Conservation (phyloP, 2,888 invertebrate genomes). For the Arrhopalites spinosus region DNA sequence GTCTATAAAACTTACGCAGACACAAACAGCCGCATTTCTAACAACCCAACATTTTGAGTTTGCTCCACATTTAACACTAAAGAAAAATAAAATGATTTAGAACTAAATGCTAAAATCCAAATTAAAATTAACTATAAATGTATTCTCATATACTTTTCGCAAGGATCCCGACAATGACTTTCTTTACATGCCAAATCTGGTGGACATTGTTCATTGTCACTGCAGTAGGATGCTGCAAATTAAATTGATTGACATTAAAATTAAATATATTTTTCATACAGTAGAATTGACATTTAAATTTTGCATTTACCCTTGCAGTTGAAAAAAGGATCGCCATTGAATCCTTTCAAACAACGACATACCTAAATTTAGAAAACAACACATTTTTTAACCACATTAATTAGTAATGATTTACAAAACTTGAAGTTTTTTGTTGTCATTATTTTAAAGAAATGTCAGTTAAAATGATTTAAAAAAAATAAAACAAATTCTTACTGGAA, state of each 20-base stretch:
- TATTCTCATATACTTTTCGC: slow-evolving; percentile 33
- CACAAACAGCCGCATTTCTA: slow-evolving; percentile 54
- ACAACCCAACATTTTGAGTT: slow-evolving; percentile 56
- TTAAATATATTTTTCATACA: not conserved
- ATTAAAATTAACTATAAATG: too few species aligned
- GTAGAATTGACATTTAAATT: too few species aligned
- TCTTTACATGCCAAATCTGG: slow-evolving; percentile 54
- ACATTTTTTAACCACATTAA: too few species aligned
- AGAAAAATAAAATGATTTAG: too few species aligned
- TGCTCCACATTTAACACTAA: slow-evolving; percentile 50
- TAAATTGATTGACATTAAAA: not conserved
- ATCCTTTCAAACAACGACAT: slow-evolving; percentile 55
- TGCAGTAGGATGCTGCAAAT: slow-evolving; percentile 52
- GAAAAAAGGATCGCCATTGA: slow-evolving; percentile 56
- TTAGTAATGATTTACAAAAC: too few species aligned
- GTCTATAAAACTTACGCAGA: slow-evolving; percentile 9
- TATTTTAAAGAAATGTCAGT: slow-evolving; percentile 47
- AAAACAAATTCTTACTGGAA: not conserved
- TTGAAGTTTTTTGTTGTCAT: too few species aligned
- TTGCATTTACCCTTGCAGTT: slow-evolving; percentile 52
- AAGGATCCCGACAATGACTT: slow-evolving; percentile 52
- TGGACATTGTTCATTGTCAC: slow-evolving; percentile 55
- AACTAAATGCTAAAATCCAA: too few species aligned
- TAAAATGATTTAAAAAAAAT: not conserved
- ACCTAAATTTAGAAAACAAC: slow-evolving; percentile 46